Percentiles rank a stretch among this genome's conserved stretches.
These are phyloP conservation scores for Thera obeliscata DNA, from an alignment of 2,888 invertebrate species.

Conservation along the genomic window DNA sequence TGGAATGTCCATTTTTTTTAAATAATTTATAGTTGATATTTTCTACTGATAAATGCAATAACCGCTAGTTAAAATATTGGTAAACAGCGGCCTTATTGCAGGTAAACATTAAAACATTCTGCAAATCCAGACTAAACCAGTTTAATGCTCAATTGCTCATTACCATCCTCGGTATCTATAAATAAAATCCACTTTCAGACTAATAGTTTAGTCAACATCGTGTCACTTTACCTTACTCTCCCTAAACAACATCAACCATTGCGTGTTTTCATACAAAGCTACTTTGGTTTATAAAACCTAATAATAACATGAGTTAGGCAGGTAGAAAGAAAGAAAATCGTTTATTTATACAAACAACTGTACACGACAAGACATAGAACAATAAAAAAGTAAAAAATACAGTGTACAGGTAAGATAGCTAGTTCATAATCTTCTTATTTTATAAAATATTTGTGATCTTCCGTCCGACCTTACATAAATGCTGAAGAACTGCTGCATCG, in stretches of 20 bases:
- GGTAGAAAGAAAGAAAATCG: no score
- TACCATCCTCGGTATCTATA: conserved; percentile 39
- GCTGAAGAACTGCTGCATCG: conserved; percentile 7
- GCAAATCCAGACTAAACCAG: conserved; percentile 37
- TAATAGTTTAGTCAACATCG: conserved; percentile 47
- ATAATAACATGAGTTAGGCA: conserved; percentile 35
- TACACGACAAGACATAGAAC: no score
- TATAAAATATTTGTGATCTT: no score
- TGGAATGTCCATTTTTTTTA: background rate
- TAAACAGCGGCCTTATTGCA: conserved; percentile 22
- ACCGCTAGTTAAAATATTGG: background rate
- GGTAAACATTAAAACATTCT: conserved; percentile 33
- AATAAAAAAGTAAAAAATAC: no score
- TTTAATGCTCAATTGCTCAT: conserved; percentile 32
- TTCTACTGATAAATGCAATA: background rate
- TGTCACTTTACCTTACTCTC: conserved; percentile 38
- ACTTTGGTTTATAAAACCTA: no score
- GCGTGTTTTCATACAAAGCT: conserved; percentile 11
- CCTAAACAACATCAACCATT: conserved; percentile 13
- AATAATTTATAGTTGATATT: background rate
- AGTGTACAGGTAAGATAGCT: no score
- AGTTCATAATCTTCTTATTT: no score
- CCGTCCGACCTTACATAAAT: background rate
- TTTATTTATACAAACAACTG: no score
- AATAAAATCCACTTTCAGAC: conserved; percentile 47